A percentile compares a stretch with the other conserved stretches of the same genome.
phyloP scores from a whole-genome alignment of 2,888 invertebrate species.

The Diadegma fenestrale region DNA sequence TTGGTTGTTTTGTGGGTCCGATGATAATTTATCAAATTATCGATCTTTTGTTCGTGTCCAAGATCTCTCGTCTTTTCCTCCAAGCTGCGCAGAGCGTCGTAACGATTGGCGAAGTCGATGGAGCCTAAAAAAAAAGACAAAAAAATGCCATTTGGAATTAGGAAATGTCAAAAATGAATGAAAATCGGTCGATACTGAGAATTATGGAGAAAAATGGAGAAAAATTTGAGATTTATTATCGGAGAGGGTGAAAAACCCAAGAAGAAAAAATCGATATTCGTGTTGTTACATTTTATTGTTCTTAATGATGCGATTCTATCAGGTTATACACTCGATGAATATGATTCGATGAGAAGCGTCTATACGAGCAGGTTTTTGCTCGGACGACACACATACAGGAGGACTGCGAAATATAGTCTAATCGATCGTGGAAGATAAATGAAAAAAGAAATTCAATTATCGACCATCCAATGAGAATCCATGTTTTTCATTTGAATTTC shows the following conservation, averaged over 20 bases:
- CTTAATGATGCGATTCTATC: background rate
- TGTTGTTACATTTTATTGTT: background rate
- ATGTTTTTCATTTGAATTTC: conserved; percentile 42
- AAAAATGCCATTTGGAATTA: background rate
- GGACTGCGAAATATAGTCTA: background rate
- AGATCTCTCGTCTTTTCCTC: conserved; percentile 71
- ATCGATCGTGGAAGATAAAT: background rate
- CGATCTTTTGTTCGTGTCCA: conserved; percentile 34
- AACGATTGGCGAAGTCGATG: conserved; percentile 68
- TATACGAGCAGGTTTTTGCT: background rate
- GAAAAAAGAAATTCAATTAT: conserved; percentile 4
- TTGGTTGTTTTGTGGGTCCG: background rate
- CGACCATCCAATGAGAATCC: conserved; percentile 26
- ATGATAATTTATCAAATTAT: background rate
- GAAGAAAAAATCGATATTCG: background rate
- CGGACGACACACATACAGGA: background rate
- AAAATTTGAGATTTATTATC: background rate
- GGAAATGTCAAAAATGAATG: background rate
- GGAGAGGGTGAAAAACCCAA: background rate
- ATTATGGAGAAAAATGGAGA: background rate
- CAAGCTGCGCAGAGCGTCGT: conserved; percentile 74
- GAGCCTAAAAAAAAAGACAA: conserved; percentile 66
- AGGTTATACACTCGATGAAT: background rate
- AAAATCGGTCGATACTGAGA: background rate
- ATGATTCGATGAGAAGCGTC: background rate